Conservation (phyloP, 2,888 invertebrate species). For the Lampropteryx suffumata region DNA sequence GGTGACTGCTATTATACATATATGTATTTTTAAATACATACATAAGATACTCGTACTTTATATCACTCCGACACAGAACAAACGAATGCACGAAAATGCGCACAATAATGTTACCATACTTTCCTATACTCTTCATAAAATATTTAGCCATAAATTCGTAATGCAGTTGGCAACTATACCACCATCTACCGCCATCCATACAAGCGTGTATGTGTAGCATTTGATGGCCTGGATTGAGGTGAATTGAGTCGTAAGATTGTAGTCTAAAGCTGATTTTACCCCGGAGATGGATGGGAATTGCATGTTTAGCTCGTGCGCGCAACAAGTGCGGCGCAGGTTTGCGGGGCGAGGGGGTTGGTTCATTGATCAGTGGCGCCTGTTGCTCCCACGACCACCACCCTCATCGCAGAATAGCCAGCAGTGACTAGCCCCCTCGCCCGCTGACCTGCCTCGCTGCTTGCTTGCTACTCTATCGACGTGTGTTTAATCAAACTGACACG, state of each 20-base stretch:
- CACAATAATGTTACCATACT: no score
- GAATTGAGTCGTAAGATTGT: constrained; percentile 13
- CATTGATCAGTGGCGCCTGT: constrained; percentile 80
- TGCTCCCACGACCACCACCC: constrained; percentile 54
- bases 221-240: constrained; percentile 3
- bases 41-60: no score
- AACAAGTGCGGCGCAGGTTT: constrained; percentile 77
- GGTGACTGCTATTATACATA: no score
- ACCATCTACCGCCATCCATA: constrained; percentile 13
- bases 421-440: constrained; percentile 28
- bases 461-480: constrained; percentile 36
- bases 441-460: constrained; percentile 33
- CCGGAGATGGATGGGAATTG: constrained; percentile 19
- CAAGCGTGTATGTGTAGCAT: constrained; percentile 4
- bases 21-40: no score
- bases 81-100: no score
- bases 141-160: neutral
- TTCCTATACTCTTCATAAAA: neutral
- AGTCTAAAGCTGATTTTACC: constrained; percentile 17
- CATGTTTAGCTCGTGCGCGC: constrained; percentile 60
- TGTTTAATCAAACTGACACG: constrained; percentile 58
- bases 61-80: no score
- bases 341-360: constrained; percentile 46
- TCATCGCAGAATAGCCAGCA: constrained; percentile 21
- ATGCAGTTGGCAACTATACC: constrained; percentile 10